A percentile compares a stretch with the other conserved stretches of the same genome.
phyloP scores from a whole-genome alignment of 2,888 invertebrate genomes.

The Ctenicera cuprea region DNA sequence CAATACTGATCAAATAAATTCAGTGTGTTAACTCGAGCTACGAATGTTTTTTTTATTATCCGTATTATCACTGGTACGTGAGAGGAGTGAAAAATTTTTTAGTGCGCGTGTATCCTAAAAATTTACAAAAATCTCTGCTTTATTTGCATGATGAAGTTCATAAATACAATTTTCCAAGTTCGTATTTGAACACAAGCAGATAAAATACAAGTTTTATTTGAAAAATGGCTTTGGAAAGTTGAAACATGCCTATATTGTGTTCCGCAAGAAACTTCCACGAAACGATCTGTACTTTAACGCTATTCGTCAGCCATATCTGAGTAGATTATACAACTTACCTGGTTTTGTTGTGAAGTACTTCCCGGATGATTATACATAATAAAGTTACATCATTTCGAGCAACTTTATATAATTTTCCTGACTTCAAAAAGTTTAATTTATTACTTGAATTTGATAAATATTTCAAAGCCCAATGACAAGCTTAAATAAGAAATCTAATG shows the following conservation, averaged over 20 bases:
- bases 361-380: neutral
- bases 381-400: no score
- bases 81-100: no score
- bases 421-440: no score
- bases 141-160: neutral
- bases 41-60: no score
- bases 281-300: neutral
- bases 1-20: no score
- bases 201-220: slow-evolving; percentile 1
- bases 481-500: no score
- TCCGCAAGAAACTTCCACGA: neutral
- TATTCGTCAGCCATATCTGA: neutral
- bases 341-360: neutral
- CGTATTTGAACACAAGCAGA: neutral
- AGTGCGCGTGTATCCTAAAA: no score
- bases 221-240: neutral
- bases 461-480: no score
- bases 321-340: neutral
- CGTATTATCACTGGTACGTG: no score
- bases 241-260: neutral
- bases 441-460: no score
- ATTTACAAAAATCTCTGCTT: neutral
- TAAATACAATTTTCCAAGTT: neutral
- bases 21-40: no score
- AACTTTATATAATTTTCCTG: no score